Conservation (phyloP, 2,888 invertebrate species). For the Melikaiella ostensackeni region DNA sequence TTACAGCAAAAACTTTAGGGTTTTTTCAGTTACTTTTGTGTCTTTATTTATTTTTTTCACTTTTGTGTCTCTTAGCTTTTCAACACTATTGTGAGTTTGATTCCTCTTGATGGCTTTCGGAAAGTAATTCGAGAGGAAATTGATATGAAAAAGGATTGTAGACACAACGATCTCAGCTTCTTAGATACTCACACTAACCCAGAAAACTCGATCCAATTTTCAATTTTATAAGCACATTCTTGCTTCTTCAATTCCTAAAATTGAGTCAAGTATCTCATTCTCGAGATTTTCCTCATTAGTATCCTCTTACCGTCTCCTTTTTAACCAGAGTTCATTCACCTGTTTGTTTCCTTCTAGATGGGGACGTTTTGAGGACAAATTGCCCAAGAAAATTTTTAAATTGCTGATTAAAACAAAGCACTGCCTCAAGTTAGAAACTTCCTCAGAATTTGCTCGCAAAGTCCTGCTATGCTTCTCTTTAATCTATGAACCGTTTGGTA, state of each 20-base stretch:
- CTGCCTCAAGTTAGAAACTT: slow-evolving; percentile 11
- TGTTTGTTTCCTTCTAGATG: not conserved
- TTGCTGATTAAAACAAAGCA: slow-evolving; percentile 30
- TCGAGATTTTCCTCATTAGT: slow-evolving; percentile 22
- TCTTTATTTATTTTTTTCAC: too few relatives aligned
- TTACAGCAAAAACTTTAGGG: too few relatives aligned
- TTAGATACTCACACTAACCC: not conserved
- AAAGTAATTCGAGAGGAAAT: too few relatives aligned
- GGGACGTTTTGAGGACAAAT: not conserved
- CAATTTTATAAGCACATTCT: not conserved
- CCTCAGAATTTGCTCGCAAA: not conserved
- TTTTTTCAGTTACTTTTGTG: too few relatives aligned
- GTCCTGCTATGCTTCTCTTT: too few relatives aligned
- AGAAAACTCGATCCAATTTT: not conserved
- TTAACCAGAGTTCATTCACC: not conserved
- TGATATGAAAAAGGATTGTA: too few relatives aligned
- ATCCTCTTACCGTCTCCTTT: not conserved
- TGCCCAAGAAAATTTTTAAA: not conserved
- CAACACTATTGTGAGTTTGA: not conserved
- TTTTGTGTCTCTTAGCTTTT: not conserved
- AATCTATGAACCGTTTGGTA: too few relatives aligned
- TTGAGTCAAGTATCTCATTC: not conserved
- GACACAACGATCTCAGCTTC: not conserved
- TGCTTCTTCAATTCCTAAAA: not conserved
- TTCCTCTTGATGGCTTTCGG: too few relatives aligned